Evolutionary conservation across 2,888 invertebrate genomes (phyloP).

Genomic region (Muscina levida): DNA sequence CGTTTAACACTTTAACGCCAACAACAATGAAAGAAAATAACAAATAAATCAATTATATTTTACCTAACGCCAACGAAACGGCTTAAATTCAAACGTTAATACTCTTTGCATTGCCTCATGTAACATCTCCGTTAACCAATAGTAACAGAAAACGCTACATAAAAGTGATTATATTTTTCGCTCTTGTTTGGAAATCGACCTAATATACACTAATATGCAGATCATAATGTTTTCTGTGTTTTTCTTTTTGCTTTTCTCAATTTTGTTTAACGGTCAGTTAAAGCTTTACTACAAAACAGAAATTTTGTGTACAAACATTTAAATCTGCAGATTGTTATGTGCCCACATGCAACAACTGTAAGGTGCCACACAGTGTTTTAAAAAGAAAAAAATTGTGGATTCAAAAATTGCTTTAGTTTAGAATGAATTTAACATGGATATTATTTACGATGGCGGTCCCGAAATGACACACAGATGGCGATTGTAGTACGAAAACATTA

Average conservation of each 20-base stretch:
- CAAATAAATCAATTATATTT: constrained; percentile 1
- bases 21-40: not conserved
- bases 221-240: constrained; percentile 13
- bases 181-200: constrained; percentile 19
- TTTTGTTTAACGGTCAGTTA: constrained; percentile 4
- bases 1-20: constrained; percentile 21
- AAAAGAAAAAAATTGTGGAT: no score
- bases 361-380: constrained; percentile 2
- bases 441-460: no score
- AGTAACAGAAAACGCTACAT: not conserved
- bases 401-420: no score
- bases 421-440: no score
- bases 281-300: constrained; percentile 14
- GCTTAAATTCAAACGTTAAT: not conserved
- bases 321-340: not conserved
- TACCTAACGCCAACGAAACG: not conserved
- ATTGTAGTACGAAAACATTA: no score
- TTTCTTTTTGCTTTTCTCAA: no score
- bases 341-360: not conserved
- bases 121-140: constrained; percentile 24
- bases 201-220: not conserved
- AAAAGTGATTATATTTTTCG: not conserved
- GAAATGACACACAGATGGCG: no score
- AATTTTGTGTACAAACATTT: not conserved
- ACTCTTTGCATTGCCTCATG: constrained; percentile 4